Evolutionary conservation across 2,888 invertebrate species (phyloP).

Genomic region (Gerris lacustris): DNA sequence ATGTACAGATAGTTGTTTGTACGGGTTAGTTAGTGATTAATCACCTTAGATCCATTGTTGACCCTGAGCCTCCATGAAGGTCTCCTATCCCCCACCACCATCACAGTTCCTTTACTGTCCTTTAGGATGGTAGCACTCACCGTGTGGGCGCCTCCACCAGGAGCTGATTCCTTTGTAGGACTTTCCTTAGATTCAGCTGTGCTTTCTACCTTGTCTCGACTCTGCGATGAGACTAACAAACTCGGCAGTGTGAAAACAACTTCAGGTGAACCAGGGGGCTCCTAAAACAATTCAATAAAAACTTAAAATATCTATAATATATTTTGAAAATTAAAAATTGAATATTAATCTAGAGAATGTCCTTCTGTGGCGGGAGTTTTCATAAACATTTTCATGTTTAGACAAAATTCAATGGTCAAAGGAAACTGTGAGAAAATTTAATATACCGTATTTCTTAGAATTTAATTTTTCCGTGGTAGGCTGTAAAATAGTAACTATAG

Average conservation of each 20-base stretch:
- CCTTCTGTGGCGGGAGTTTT: no score
- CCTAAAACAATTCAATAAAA: neutral
- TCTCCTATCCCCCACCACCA: constrained; percentile 53
- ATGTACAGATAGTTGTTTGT: no score
- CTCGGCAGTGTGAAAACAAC: constrained; percentile 6
- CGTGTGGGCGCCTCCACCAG: neutral
- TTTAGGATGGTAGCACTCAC: constrained; percentile 36
- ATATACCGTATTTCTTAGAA: no score
- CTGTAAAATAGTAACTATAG: no score
- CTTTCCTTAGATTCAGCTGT: neutral
- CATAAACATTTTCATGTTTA: no score
- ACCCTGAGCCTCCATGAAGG: constrained; percentile 85
- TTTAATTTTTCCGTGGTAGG: no score
- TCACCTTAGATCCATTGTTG: constrained; percentile 72
- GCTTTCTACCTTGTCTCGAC: neutral
- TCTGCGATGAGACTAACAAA: neutral
- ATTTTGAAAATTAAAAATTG: no score
- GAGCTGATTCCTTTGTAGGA: neutral
- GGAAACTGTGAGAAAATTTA: no score
- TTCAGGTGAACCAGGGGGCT: constrained; percentile 5
- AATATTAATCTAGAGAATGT: no score
- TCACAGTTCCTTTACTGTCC: constrained; percentile 32
- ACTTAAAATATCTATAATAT: no score
- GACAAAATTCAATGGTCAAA: no score
- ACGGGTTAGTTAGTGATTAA: constrained; percentile 11